A percentile compares a stretch with the other conserved stretches of the same genome.
Conservation (phyloP, 2,888 invertebrate species). For the Melieria picta region DNA sequence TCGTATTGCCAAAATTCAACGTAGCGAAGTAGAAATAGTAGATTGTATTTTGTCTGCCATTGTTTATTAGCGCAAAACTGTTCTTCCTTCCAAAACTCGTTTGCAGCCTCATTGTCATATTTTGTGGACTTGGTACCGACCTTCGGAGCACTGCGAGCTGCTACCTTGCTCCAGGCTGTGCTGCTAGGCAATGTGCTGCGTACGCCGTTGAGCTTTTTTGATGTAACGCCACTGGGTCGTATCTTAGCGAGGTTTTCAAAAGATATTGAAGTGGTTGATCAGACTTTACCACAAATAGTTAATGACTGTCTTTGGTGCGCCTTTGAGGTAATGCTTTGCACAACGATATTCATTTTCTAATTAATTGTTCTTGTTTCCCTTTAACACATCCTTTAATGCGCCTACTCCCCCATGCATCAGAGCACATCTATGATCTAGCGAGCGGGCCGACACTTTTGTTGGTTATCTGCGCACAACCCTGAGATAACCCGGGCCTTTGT, state of each 20-base stretch:
- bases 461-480: too few species aligned
- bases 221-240: constrained; percentile 73
- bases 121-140: constrained; percentile 75
- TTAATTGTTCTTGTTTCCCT: too few species aligned
- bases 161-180: constrained; percentile 61
- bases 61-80: not conserved
- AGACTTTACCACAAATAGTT: constrained; percentile 65
- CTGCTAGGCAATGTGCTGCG: constrained; percentile 68
- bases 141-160: constrained; percentile 68
- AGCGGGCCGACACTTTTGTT: too few species aligned
- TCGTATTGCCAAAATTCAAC: not conserved
- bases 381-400: too few species aligned
- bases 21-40: too few species aligned
- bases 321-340: constrained; percentile 68
- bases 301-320: constrained; percentile 70
- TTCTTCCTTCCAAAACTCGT: constrained; percentile 36
- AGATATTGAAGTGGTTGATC: constrained; percentile 67
- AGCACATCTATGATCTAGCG: too few species aligned
- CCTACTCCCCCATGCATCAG: too few species aligned
- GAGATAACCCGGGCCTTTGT: too few species aligned
- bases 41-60: too few species aligned
- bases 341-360: not conserved
- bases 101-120: constrained; percentile 75
- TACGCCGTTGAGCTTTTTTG: constrained; percentile 71
- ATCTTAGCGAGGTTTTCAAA: constrained; percentile 70